phyloP scores from a whole-genome alignment of 2,113 vertebrate species.

The Toxotes jaculatrix region DNA sequence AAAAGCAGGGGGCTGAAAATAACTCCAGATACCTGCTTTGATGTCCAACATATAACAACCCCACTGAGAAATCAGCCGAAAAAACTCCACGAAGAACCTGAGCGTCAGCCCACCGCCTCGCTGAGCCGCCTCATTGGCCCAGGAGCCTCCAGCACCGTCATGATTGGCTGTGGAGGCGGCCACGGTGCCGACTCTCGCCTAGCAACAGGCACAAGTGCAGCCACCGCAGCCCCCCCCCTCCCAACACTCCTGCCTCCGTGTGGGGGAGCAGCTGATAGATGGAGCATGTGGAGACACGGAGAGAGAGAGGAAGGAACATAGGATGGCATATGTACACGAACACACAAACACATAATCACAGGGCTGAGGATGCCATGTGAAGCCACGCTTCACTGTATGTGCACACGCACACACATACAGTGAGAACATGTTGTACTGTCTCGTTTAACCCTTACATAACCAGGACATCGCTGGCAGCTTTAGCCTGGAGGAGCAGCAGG shows the following conservation, averaged over 20 bases:
- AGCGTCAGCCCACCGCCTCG: slow-evolving; percentile 35
- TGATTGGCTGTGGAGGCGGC: slow-evolving; percentile 61
- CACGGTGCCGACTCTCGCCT: slow-evolving; percentile 62
- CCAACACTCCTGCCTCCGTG: slow-evolving; percentile 15
- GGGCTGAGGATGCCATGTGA: slow-evolving; percentile 9
- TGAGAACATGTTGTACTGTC: slow-evolving; percentile 44
- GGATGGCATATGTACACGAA: slow-evolving; percentile 38
- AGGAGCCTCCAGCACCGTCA: slow-evolving; percentile 17
- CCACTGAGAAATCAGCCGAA: slow-evolving; percentile 46
- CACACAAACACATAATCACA: slow-evolving; percentile 48
- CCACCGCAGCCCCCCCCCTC: slow-evolving; percentile 10
- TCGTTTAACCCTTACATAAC: slow-evolving; percentile 54
- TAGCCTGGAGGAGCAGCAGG: slow-evolving; percentile 47
- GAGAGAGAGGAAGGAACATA: slow-evolving; percentile 23
- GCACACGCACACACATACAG: slow-evolving; percentile 16
- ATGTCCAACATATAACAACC: slow-evolving; percentile 49
- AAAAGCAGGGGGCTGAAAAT: slow-evolving; percentile 13
- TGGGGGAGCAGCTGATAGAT: slow-evolving; percentile 64
- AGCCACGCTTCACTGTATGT: not conserved
- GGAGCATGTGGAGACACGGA: slow-evolving; percentile 39
- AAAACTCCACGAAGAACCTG: slow-evolving; percentile 31
- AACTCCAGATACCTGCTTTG: slow-evolving; percentile 45
- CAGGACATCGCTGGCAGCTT: not conserved
- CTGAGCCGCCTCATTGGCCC: slow-evolving; percentile 54
- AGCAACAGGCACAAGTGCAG: slow-evolving; percentile 74